Base-by-base conservation (phyloP, 2,888 invertebrate genomes). In the Alsophila aescularia region DNA sequence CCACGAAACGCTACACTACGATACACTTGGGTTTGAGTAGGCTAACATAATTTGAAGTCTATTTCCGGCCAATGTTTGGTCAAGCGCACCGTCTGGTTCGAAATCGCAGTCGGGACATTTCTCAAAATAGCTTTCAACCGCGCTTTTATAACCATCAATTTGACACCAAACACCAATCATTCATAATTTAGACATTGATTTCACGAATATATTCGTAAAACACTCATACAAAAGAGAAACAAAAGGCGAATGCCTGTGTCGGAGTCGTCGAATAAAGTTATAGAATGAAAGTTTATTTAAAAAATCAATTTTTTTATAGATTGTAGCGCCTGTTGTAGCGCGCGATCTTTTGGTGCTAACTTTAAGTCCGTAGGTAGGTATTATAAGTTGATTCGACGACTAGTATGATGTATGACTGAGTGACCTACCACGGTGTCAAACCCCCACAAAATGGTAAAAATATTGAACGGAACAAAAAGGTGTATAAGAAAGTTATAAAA, bases 91-190 rank as follows among this genome's bases (percentile, higher is more conserved):
- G 37, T 18, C 34, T 18, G 9, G 15, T 27, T 9, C 13, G 13
- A 14, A 36, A 10, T 39, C 39, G 15, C 48, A 44, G 43, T 35
- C 16, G 36, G 29, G 50, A 59, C 14, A 21, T 29, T 44, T 35
- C 24, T 53, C 51, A 16, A 15, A n/a, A 13, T 0, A 18, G 52
- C 67, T 77, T 83, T 81, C 78, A 83, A 83, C 81, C 81, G 73
- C 81, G 75, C 81, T 79, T 79, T 82, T 79, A 74, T 55, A 1
- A 69, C 69, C 52, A 75, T 67, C 62, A 47, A 73, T 67, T 62
- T 37, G 52, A 85, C 80, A 83, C 63, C 69, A 77, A 81, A 89
- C 87, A 88, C 79, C 85, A 82, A 75, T 72, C 87, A 89, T 85
- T 83, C 85, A 52, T 52, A 52, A 54, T 32, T 49, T 50, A 60